A percentile compares a stretch with the other conserved stretches of the same genome.
phyloP scores from a whole-genome alignment of 1,140 invertebrate genomes.

The Acromyrmex echinatior region DNA sequence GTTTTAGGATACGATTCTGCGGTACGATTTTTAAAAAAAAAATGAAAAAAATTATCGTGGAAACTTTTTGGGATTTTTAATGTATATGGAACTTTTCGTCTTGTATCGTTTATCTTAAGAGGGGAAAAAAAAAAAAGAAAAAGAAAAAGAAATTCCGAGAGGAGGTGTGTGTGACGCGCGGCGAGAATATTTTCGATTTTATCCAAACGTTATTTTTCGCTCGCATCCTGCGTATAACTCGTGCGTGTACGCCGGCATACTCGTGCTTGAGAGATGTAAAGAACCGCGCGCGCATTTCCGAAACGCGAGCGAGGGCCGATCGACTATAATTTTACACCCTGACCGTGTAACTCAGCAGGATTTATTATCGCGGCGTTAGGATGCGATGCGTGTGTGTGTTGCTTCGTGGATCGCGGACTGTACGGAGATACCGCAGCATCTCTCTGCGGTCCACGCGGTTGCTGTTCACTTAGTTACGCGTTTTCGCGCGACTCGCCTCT shows the following conservation, averaged over 20 bases:
- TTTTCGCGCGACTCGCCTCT: constrained; percentile 44
- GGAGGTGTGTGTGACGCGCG: background rate
- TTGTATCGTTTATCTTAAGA: constrained; percentile 74
- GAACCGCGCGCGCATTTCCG: constrained; percentile 78
- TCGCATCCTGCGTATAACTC: constrained; percentile 80
- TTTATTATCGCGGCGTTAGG: constrained; percentile 56
- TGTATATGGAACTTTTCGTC: constrained; percentile 79
- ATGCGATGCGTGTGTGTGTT: constrained; percentile 40
- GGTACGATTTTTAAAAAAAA: constrained; percentile 57
- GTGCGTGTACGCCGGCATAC: constrained; percentile 71
- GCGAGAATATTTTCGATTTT: constrained; percentile 49
- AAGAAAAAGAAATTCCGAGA: background rate
- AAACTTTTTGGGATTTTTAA: constrained; percentile 75
- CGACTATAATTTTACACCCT: constrained; percentile 47
- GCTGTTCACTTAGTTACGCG: constrained; percentile 24
- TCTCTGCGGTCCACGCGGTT: constrained; percentile 21
- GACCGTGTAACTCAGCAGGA: constrained; percentile 58
- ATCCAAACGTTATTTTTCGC: constrained; percentile 77
- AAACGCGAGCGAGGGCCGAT: constrained; percentile 64
- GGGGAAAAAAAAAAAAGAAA: background rate
- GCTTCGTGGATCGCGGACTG: constrained; percentile 8
- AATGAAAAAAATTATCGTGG: constrained; percentile 59
- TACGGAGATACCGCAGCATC: background rate
- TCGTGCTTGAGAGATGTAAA: constrained; percentile 70
- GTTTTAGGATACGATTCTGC: constrained; percentile 63